Base-by-base conservation (phyloP, 2,888 invertebrate genomes). In the Lasius platythorax region DNA sequence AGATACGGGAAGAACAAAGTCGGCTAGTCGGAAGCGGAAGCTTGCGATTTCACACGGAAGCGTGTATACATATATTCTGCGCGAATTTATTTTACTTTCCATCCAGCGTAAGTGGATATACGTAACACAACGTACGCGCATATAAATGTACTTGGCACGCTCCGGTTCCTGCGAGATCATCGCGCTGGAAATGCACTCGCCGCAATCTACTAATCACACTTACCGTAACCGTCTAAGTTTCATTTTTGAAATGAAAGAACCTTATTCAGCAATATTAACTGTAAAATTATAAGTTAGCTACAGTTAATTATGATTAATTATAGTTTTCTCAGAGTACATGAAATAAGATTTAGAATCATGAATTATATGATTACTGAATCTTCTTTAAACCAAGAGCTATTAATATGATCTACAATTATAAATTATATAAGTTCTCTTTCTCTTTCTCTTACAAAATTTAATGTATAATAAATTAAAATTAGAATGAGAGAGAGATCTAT, bases 11-110 rank as follows among this genome's bases (percentile, higher is more conserved):
- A n/a, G 53, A 64, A 56, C 40, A 72, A 64, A 53, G 72, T 82
- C 76, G 43, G 81, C 64, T 82, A 75, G 61, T 86, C 66, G 86
- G 66, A 82, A 61, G 78, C 82, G 88, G 86, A 79, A 88, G 68
- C 53, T 53, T 0, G 28, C 50, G 82, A 75, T 88, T 87, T 88
- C 88, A 75, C 87, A 56, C 50, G 33, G 37, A 33, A 73, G 28
- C 40, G n/a, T 23, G 23, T 23, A 23, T 23, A 23, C 30, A 9
- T 8, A 4, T 15, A n/a, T 78, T 58, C 56, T 53, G n/a, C 67
- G 67, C 40, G 73, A 82, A 40, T 76, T 46, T 67, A 79, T 74
- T 82, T 67, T 72, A 79, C 84, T 70, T 79, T 83, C 83, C 79
- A 64, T 53, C 3, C 64, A 33, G 53, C 64, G 76, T 37, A n/a